Evolutionary conservation across 2,113 vertebrate genomes (phyloP), one percentile per base, ranked within the genome.

Genomic region (Mastomys coucha): DNA sequence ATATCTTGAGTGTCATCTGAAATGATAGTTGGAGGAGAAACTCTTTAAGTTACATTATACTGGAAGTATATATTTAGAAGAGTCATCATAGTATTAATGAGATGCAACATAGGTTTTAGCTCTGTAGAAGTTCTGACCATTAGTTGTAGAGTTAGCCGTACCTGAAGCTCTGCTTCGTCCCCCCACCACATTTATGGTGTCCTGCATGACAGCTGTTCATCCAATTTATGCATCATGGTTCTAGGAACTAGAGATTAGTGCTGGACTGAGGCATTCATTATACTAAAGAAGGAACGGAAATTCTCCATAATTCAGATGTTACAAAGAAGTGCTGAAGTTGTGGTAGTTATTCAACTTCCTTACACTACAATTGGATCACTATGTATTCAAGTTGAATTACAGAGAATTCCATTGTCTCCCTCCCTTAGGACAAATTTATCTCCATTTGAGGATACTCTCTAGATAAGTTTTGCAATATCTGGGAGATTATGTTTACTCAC

Each of bases 281-380:
- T 45, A 33, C 7, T 31, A 42, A 65, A 16, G 36, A 63, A 60
- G 24, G 58, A 31, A 65, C 28, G 39, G 24, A 84, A 14, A 84
- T 1, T 33, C 14, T 19, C 24, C 26, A 28, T 28, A 0, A 20
- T 0, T 31, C 58, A 20, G 16, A 2, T 49, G 24, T 16, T 65
- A 45, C 10, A 5, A 17, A 31, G 14, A 65, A 60, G 39, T 33
- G 45, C 60, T 49, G 4, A 20, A 65, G 56, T 1, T 1, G 3
- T 24, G 39, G 13, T 24, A 85, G 14, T 3, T 65, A 10, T 31
- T 31, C 28, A 10, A 3, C 39, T 20, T 19, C 39, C 31, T 67
- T 28, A 17, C 14, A 84, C 4, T 84, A 42, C 28, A 2, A 45
- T 8, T 45, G 13, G 10, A 26, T 45, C 58, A 6, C 82, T 45